phyloP scores from a whole-genome alignment of 1,140 invertebrate genomes.

The Bombus waltoni region DNA sequence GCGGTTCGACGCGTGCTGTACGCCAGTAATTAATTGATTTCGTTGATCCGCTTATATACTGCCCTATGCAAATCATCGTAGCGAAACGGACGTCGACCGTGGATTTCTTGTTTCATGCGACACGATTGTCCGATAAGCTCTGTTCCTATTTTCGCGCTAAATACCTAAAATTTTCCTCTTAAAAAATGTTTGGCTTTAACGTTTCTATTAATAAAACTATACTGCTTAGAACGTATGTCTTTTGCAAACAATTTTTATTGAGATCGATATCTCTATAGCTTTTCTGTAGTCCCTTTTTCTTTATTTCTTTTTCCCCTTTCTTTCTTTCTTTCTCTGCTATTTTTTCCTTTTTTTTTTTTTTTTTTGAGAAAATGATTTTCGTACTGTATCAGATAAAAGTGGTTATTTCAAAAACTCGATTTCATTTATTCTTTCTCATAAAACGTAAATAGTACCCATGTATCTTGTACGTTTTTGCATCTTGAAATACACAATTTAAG shows the following conservation, averaged over 20 bases:
- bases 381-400: neutral
- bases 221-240: too few relatives aligned
- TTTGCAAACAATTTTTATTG: neutral
- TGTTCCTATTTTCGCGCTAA: neutral
- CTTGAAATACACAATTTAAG: neutral
- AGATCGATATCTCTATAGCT: neutral
- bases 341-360: too few relatives aligned
- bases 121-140: constrained; percentile 19
- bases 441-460: neutral
- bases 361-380: neutral
- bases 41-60: constrained; percentile 69
- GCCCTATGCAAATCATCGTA: constrained; percentile 62
- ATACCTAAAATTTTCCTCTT: neutral
- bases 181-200: neutral
- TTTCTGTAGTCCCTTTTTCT: neutral
- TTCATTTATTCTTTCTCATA: neutral
- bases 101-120: constrained; percentile 54
- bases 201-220: too few relatives aligned
- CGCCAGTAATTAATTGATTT: constrained; percentile 67
- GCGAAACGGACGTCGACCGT: constrained; percentile 55
- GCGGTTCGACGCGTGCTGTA: constrained; percentile 58
- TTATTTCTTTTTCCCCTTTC: too few relatives aligned
- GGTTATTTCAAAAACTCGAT: neutral
- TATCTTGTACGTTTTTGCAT: neutral
- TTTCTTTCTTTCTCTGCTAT: too few relatives aligned